Evolutionary conservation across 2,888 invertebrate species (phyloP), one percentile per base, ranked within the genome.

Genomic region (Celastrina argiolus): DNA sequence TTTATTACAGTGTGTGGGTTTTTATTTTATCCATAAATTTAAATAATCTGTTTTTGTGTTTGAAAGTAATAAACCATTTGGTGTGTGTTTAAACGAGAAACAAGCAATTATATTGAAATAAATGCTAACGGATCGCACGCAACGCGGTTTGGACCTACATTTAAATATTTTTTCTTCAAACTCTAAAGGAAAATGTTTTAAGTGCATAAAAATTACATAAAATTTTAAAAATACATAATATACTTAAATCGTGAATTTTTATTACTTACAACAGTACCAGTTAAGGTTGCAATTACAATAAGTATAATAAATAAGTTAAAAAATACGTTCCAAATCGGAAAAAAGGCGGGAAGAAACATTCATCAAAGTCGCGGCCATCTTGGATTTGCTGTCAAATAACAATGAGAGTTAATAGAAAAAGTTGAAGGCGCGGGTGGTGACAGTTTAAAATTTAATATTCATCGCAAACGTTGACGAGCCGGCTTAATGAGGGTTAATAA

Each of bases 321-420:
- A 36, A 61, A 39, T 61, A 61, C 22, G 16, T 28, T 56, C 22
- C 42, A 41, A 56, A 39, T 39, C 41, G 36, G 42, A 22, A 45
- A 41, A n/a, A 61, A 41, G 45, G 56, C 63, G 34, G 4, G 14
- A 31, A 64, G 64, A 75, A 68, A 69, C 77, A 87, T 89, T 84
- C 81, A 86, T 89, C 88, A 88, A 82, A 79, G 86, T 86, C 87
- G 64, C 66, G 61, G 67, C 73, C 78, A 77, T 88, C 88, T 88
- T 88, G 87, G 87, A 87, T 84, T 85, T 84, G 81, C 87, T 84
- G 87, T 88, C 89, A 87, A 80, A 82, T 77, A 77, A 78, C 83
- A 85, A 87, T 87, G 88, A 83, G 86, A 88, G 83, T 87, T 89
- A 86, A 88, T 88, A 88, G 87, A 88, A 89, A 88, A 88, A 89